phyloP scores from a whole-genome alignment of 2,113 vertebrate species.

The Cyanocitta stelleri region DNA sequence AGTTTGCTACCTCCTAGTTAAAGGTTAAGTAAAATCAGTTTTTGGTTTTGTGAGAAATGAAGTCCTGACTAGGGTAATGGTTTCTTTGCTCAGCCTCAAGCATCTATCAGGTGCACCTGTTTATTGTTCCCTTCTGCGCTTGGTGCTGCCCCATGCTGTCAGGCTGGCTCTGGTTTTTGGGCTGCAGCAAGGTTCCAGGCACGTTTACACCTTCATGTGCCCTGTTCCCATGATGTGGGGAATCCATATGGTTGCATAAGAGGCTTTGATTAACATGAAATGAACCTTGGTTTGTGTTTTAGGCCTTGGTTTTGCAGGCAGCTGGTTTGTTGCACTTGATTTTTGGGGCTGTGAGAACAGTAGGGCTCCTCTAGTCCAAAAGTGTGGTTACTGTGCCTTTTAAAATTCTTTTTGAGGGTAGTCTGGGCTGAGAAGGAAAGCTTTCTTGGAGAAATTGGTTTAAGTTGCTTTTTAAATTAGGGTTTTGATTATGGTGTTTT shows the following conservation, averaged over 20 bases:
- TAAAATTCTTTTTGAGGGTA: not conserved
- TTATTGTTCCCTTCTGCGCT: not conserved
- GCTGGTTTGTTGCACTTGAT: not conserved
- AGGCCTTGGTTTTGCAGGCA: fast-evolving
- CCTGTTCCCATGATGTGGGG: not conserved
- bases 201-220: not conserved
- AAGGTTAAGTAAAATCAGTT: not conserved
- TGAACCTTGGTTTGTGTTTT: not conserved
- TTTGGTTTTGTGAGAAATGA: not conserved
- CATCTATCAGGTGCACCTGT: not conserved
- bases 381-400: not conserved
- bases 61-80: not conserved
- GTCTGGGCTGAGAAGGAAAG: not conserved
- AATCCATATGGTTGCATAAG: fast-evolving
- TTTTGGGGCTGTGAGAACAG: not conserved
- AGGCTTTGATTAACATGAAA: not conserved
- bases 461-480: not conserved
- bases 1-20: not conserved
- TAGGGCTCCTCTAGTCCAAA: not conserved
- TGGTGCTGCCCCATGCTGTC: not conserved
- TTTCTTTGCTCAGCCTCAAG: not conserved
- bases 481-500: not conserved
- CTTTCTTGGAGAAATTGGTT: not conserved
- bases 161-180: not conserved
- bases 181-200: not conserved